Conservation (phyloP, 2,797 vertebrate species). For the Gobio occitaniae region DNA sequence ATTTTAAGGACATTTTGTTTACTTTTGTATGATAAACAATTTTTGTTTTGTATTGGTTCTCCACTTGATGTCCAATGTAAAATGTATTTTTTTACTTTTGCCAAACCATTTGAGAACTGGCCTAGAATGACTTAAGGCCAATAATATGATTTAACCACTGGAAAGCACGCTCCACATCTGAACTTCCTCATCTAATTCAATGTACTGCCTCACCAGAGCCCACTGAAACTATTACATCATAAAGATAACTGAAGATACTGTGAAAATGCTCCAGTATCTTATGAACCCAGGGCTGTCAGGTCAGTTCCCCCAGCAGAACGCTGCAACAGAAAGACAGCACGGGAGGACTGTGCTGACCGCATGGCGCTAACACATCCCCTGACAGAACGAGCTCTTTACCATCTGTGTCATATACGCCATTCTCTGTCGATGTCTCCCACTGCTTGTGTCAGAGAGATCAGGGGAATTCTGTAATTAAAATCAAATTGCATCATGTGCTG, state of each 20-base stretch:
- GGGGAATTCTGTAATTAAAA: constrained; percentile 67
- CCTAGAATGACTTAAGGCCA: constrained; percentile 7
- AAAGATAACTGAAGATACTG: constrained; percentile 34
- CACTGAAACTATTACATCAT: constrained; percentile 29
- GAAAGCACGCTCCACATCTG: not conserved
- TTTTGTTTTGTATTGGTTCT: constrained; percentile 32
- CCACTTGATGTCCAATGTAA: not conserved
- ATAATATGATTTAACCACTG: constrained; percentile 27
- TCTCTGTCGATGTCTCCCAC: constrained; percentile 69
- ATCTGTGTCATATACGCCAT: constrained; percentile 63
- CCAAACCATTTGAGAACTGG: not conserved
- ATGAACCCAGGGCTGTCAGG: constrained; percentile 19
- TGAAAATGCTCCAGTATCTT: constrained; percentile 29
- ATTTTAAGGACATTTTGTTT: not conserved
- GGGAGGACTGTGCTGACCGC: constrained; percentile 35
- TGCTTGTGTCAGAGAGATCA: constrained; percentile 63
- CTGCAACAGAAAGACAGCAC: constrained; percentile 29
- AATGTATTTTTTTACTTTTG: not conserved
- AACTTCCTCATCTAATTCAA: constrained; percentile 36
- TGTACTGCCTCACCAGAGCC: constrained; percentile 27
- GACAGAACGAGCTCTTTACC: constrained; percentile 69
- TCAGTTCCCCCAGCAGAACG: not conserved
- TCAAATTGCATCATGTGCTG: constrained; percentile 55
- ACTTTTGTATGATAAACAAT: constrained; percentile 3
- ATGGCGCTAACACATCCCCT: constrained; percentile 64